phyloP scores from a whole-genome alignment of 2,797 vertebrate genomes.

The Gambelia wislizenii region DNA sequence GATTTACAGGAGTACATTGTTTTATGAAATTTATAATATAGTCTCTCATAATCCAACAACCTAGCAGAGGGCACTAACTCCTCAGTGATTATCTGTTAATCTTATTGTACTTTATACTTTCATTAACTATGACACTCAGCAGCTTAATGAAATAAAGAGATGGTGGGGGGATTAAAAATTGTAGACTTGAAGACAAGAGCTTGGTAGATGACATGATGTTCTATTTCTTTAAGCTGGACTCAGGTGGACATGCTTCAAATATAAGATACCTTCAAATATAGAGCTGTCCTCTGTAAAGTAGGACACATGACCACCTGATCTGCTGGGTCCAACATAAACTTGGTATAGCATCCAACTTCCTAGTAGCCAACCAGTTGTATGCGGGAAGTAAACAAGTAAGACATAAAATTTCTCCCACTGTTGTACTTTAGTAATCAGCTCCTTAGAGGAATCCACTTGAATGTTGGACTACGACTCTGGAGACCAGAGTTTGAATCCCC shows the following conservation, averaged over 20 bases:
- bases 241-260: too few species aligned
- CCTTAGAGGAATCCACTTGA: too few species aligned
- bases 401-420: background rate
- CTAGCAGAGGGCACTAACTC: slow-evolving; percentile 21
- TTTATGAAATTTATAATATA: slow-evolving; percentile 15
- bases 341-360: background rate
- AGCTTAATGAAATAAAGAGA: slow-evolving; percentile 30
- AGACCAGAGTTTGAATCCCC: too few species aligned
- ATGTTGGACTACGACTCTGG: too few species aligned
- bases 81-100: slow-evolving; percentile 9
- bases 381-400: background rate
- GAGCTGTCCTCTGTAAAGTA: too few species aligned
- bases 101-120: slow-evolving; percentile 4
- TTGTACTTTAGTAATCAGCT: background rate
- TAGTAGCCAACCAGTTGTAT: background rate
- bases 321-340: background rate
- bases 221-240: background rate
- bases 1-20: background rate
- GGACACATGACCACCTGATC: too few species aligned
- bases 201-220: background rate
- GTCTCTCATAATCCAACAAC: background rate
- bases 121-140: background rate
- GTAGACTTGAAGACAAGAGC: background rate
- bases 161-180: slow-evolving; percentile 10
- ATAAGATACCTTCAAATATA: too few species aligned